phyloP scores from a whole-genome alignment of 92 coral and sea anemone species.

The Pocillopora meandrina region DNA sequence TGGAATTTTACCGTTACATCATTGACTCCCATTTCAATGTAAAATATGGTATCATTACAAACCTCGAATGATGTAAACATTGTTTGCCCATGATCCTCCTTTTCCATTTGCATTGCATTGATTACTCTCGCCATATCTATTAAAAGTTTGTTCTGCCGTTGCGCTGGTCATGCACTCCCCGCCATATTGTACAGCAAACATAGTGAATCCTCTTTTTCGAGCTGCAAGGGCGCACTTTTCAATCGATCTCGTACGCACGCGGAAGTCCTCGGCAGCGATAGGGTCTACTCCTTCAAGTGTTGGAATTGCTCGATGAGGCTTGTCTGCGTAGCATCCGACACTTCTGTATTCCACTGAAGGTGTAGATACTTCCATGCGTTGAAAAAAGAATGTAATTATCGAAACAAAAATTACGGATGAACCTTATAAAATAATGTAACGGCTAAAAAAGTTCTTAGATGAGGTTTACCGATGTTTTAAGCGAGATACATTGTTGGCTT shows the following conservation, averaged over 20 bases:
- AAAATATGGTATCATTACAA: neutral
- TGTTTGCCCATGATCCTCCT: slow-evolving; percentile 62
- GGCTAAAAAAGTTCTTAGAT: no score
- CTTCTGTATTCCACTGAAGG: slow-evolving; percentile 8
- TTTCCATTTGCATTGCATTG: slow-evolving; percentile 39
- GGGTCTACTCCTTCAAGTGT: slow-evolving; percentile 23
- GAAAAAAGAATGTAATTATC: no score
- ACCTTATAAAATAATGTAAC: no score
- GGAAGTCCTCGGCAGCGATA: slow-evolving; percentile 19
- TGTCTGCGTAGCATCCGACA: slow-evolving; percentile 55
- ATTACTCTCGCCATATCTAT: slow-evolving; percentile 28
- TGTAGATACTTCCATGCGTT: neutral
- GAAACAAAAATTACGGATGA: no score
- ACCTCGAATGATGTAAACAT: slow-evolving; percentile 35
- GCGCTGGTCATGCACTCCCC: neutral
- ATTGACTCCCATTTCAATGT: no score
- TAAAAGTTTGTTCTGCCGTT: neutral
- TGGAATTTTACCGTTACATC: no score
- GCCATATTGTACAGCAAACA: neutral
- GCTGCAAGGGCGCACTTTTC: slow-evolving; percentile 51
- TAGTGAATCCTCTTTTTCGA: neutral
- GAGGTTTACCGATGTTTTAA: no score
- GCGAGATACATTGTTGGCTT: no score
- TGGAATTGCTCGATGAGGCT: slow-evolving; percentile 12
- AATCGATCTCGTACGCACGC: slow-evolving; percentile 27